A percentile compares a stretch with the other conserved stretches of the same genome.
Evolutionary conservation across 2,113 vertebrate species (phyloP).

Genomic region (Eulemur rufifrons): DNA sequence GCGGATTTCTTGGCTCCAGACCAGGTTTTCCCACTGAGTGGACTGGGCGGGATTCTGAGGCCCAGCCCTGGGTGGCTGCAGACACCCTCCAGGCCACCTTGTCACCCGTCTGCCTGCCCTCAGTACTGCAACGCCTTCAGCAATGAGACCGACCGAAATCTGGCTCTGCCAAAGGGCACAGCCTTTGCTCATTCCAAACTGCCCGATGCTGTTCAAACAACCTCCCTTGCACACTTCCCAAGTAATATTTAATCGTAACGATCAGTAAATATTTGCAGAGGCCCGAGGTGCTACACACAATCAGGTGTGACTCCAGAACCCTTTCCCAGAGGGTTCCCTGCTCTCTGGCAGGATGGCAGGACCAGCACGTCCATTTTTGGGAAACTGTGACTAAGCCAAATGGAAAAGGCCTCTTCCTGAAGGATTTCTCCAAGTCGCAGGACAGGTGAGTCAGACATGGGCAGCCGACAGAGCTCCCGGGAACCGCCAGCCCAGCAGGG

Average conservation of each 20-base stretch:
- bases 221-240: accelerated
- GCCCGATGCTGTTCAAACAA: background rate
- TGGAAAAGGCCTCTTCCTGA: background rate
- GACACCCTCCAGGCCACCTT: background rate
- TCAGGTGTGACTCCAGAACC: too few species aligned
- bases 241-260: background rate
- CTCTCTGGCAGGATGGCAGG: background rate
- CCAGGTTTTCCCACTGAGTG: background rate
- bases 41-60: background rate
- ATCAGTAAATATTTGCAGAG: too few species aligned
- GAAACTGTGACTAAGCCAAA: background rate
- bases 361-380: background rate
- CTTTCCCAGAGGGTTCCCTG: background rate
- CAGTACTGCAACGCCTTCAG: too few species aligned
- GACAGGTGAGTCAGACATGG: background rate
- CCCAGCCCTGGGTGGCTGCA: background rate
- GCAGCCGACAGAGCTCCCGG: background rate
- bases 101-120: background rate
- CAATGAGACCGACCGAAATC: background rate
- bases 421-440: background rate
- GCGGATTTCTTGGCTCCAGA: background rate
- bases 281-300: too few species aligned
- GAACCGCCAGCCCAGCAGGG: background rate
- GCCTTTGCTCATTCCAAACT: background rate
- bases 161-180: background rate